Conservation (phyloP, 2,797 vertebrate species). For the Diplodus sargus region DNA sequence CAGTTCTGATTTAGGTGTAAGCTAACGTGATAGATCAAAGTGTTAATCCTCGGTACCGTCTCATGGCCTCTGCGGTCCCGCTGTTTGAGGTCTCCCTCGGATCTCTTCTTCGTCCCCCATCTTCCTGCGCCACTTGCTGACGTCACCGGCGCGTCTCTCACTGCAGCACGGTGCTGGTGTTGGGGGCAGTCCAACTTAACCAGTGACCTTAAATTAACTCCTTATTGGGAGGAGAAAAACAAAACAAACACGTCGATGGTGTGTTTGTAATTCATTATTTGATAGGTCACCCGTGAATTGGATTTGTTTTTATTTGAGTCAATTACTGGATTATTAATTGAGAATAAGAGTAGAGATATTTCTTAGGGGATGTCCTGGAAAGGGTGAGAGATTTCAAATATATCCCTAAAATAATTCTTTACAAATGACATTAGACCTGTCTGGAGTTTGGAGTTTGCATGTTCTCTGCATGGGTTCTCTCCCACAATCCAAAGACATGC, state of each 20-base stretch:
- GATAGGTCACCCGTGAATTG: too few species aligned
- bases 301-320: too few species aligned
- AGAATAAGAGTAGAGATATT: background rate
- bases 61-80: conserved; percentile 31
- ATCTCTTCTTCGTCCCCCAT: conserved; percentile 42
- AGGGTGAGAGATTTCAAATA: background rate
- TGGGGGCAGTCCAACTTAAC: background rate
- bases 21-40: rapidly evolving
- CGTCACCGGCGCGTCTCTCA: conserved; percentile 58
- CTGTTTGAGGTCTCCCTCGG: conserved; percentile 16
- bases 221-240: too few species aligned
- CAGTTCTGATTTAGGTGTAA: background rate
- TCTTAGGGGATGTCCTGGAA: too few species aligned
- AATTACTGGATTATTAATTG: background rate
- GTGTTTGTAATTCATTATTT: background rate
- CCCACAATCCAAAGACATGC: too few species aligned
- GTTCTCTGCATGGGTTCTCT: too few species aligned
- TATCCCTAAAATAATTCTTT: background rate
- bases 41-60: conserved; percentile 36
- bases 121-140: conserved; percentile 67
- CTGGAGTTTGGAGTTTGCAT: too few species aligned
- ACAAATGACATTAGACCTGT: too few species aligned
- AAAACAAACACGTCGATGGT: background rate
- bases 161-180: conserved; percentile 49
- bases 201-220: too few species aligned